phyloP scores from a whole-genome alignment of 2,797 vertebrate genomes.

The Denticeps clupeoides region DNA sequence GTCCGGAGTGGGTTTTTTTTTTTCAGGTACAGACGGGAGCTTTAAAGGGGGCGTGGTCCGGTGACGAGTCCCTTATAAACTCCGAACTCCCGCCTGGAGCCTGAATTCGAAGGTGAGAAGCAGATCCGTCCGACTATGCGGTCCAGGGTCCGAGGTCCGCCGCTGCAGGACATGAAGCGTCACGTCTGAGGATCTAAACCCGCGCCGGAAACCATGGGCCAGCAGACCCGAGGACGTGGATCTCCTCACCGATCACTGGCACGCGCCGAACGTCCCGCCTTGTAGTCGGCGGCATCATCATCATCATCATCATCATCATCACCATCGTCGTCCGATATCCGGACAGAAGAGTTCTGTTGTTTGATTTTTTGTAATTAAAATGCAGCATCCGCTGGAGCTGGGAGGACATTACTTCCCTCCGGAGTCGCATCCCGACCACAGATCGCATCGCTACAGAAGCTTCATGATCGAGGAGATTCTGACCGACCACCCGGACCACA shows the following conservation, averaged over 20 bases:
- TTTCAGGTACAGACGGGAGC: constrained; percentile 14
- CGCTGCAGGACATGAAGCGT: no score
- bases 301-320: no score
- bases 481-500: constrained; percentile 80
- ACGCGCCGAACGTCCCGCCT: no score
- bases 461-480: constrained; percentile 99
- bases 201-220: no score
- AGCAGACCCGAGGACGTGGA: no score
- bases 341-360: no score
- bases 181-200: no score
- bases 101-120: constrained; percentile 12
- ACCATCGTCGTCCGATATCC: no score
- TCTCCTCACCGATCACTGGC: no score
- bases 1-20: constrained; percentile 9
- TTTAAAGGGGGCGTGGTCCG: constrained; percentile 46
- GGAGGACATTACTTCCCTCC: constrained; percentile 77
- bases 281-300: no score
- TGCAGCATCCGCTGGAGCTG: constrained; percentile 86
- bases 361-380: constrained; percentile 28
- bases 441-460: constrained; percentile 88
- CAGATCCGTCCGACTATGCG: no score
- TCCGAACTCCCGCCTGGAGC: constrained; percentile 12
- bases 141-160: no score
- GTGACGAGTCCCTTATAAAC: constrained; percentile 39
- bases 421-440: constrained; percentile 75